A percentile compares a stretch with the other conserved stretches of the same genome.
phyloP scores from a whole-genome alignment of 2,113 vertebrate genomes.

The Jaculus jaculus region DNA sequence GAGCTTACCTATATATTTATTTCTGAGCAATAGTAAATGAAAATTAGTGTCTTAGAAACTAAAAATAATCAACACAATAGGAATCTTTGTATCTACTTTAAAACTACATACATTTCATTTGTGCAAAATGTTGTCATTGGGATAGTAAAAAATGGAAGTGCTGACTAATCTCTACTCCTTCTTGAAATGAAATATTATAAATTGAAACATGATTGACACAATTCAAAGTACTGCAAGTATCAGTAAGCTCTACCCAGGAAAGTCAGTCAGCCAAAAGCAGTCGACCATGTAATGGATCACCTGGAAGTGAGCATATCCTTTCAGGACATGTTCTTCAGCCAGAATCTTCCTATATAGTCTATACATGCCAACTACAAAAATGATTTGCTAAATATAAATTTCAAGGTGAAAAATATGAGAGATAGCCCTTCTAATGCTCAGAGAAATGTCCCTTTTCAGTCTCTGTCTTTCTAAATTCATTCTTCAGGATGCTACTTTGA shows the following conservation, averaged over 20 bases:
- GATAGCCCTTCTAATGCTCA: not conserved
- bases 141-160: not conserved
- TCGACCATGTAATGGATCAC: not conserved
- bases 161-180: not conserved
- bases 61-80: slow-evolving; percentile 36
- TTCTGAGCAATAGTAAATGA: not conserved
- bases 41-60: slow-evolving; percentile 32
- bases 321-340: not conserved
- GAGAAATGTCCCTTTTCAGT: slow-evolving; percentile 12
- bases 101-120: slow-evolving; percentile 36
- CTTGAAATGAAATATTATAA: slow-evolving; percentile 11
- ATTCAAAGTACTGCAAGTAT: not conserved
- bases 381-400: not conserved
- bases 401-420: not conserved
- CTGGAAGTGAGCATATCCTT: not conserved
- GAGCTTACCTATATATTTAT: not conserved
- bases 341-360: not conserved
- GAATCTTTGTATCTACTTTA: slow-evolving; percentile 33
- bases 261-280: not conserved
- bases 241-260: not conserved
- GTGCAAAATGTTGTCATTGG: not conserved
- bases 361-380: slow-evolving; percentile 8
- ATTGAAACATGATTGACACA: not conserved
- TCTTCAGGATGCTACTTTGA: slow-evolving; percentile 74
- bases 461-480: slow-evolving; percentile 42